Base-by-base conservation (phyloP, 92 coral and sea anemone species). In the Anthopleura xanthogrammica region DNA sequence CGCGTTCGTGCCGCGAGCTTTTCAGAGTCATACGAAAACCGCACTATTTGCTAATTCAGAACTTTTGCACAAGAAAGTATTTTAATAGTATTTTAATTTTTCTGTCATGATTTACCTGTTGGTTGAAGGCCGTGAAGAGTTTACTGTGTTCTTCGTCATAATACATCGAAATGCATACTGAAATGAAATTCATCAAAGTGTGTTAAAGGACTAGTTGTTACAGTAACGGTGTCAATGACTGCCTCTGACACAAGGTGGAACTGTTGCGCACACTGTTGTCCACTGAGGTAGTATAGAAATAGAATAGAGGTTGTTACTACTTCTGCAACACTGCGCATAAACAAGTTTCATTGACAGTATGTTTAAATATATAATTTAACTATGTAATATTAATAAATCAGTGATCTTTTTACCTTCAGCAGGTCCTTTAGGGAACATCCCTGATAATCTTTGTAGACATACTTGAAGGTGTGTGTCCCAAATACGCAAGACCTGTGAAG, bases 401-500 rank as follows among this genome's bases (percentile, higher is more conserved):
- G 36, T 29, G 36, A 29, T 29, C 36, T 29, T 29, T 29, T 29
- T 79, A 90, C 97, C 97, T 66, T 93, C 97, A 16, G 91, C 92
- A 2, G 98, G 98, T 11, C 98, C 98, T 84, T 95, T 95, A 56
- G 98, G 98, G 65, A 95, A 95, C 93, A 95, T 92, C 50, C 98
- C 98, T 48, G 98, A 95, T n/a, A 95, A 88, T 72, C 98, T 87
- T 77, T 95, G 98, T 68, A 94, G 93, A 85, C 98, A 95, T 58
- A 95, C 98, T 92, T 95, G 98, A 65, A 95, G 90, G 64, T 95
- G 98, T 13, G 98, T 95, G 89, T 95, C 98, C 98, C 98, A 95
- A 68, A 95, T 92, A 16, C 98, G 92, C 46, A 95, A 86, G 78
- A 95, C 97, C 98, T 95, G 88, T 17, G 12, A 40, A 74, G 0